Evolutionary conservation across 2,888 invertebrate species (phyloP).

Genomic region (Sarcophaga rosellei): DNA sequence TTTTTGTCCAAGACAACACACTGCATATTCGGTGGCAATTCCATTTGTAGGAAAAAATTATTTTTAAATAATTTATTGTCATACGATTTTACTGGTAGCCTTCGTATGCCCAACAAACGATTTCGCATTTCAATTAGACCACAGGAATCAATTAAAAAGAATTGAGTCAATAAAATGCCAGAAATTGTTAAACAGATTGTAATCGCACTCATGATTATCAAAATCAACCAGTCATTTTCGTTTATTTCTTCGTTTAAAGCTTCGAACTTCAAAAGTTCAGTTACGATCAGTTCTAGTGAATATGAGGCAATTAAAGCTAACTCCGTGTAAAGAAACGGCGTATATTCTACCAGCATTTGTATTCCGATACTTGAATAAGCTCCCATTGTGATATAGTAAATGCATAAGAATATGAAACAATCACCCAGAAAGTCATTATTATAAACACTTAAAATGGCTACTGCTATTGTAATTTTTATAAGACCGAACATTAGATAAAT

Average conservation of each 20-base stretch:
- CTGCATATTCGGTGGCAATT: slow-evolving; percentile 73
- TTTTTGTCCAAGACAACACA: slow-evolving; percentile 72
- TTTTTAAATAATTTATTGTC: slow-evolving; percentile 75
- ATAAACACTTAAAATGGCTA: slow-evolving; percentile 75
- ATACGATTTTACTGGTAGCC: slow-evolving; percentile 67
- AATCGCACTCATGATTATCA: slow-evolving; percentile 71
- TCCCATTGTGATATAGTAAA: slow-evolving; percentile 74
- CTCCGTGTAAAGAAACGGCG: slow-evolving; percentile 76
- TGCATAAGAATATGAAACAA: slow-evolving; percentile 75
- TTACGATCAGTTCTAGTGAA: slow-evolving; percentile 70
- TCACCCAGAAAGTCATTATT: slow-evolving; percentile 73
- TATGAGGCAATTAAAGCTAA: slow-evolving; percentile 71
- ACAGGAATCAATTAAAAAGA: slow-evolving; percentile 72
- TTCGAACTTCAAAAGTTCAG: slow-evolving; percentile 75
- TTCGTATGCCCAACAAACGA: slow-evolving; percentile 74
- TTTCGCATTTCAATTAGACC: slow-evolving; percentile 76
- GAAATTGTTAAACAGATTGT: slow-evolving; percentile 70
- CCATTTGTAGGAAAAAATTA: slow-evolving; percentile 75
- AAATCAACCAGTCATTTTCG: slow-evolving; percentile 70
- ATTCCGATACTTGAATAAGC: slow-evolving; percentile 75
- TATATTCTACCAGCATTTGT: slow-evolving; percentile 75
- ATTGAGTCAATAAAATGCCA: slow-evolving; percentile 71
- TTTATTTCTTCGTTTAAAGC: slow-evolving; percentile 43
- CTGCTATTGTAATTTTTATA: slow-evolving; percentile 74
- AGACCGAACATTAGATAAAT: slow-evolving; percentile 75